A percentile compares a stretch with the other conserved stretches of the same genome.
Conservation (phyloP, 2,888 invertebrate species). For the Xylocampa areola region DNA sequence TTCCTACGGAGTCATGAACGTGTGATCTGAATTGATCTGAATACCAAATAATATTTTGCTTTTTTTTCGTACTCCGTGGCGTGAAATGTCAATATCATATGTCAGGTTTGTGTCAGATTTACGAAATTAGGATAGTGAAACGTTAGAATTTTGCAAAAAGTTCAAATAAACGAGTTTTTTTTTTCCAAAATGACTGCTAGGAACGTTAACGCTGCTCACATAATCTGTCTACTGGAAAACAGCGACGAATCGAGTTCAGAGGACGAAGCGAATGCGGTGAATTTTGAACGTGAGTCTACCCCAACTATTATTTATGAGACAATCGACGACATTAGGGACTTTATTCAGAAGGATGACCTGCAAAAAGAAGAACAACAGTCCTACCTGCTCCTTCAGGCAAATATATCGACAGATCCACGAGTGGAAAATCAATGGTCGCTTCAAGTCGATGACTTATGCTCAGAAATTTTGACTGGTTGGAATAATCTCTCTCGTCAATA, state of each 20-base stretch:
- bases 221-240: conserved; percentile 20
- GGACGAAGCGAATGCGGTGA: conserved; percentile 12
- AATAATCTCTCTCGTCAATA: conserved; percentile 21
- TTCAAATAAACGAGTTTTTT: conserved; percentile 7
- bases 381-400: conserved; percentile 17
- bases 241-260: conserved; percentile 20
- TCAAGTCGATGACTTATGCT: conserved; percentile 15
- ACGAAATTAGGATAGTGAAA: too few species aligned
- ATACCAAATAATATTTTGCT: too few species aligned
- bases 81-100: conserved; percentile 7
- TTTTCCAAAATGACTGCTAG: conserved; percentile 12
- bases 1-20: too few species aligned
- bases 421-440: conserved; percentile 18
- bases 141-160: conserved; percentile 9
- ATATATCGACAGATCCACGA: conserved; percentile 11
- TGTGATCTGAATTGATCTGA: too few species aligned
- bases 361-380: conserved; percentile 10
- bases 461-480: conserved; percentile 20
- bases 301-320: conserved; percentile 13
- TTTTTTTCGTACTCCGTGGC: conserved; percentile 8
- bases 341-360: conserved; percentile 19
- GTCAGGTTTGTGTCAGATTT: too few species aligned
- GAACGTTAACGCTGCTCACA: conserved; percentile 10
- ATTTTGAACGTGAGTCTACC: conserved; percentile 3
- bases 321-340: conserved; percentile 23